phyloP scores from a whole-genome alignment of 1,140 invertebrate genomes.

The Aphis gossypii region DNA sequence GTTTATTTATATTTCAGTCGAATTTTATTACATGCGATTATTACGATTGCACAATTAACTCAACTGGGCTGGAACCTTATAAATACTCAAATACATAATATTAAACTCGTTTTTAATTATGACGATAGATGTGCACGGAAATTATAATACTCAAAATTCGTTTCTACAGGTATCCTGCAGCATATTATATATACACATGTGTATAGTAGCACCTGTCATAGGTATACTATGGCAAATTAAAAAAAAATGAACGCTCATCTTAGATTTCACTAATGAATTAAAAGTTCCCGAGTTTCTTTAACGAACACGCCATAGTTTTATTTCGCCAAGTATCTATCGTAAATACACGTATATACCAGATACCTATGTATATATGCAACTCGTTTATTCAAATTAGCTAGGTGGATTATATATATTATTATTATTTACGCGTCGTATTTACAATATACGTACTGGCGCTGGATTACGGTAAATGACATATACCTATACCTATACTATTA shows the following conservation, averaged over 20 bases:
- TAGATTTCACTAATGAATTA: conserved; percentile 28
- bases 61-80: too few relatives aligned
- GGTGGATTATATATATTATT: not conserved
- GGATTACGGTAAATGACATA: not conserved
- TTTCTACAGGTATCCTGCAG: not conserved
- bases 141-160: not conserved
- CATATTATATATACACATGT: not conserved
- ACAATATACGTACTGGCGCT: not conserved
- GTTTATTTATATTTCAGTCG: not conserved
- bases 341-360: not conserved
- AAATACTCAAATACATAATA: too few relatives aligned
- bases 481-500: not conserved
- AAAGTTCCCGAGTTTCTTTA: not conserved
- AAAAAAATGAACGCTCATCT: not conserved
- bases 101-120: conserved; percentile 36
- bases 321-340: not conserved
- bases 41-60: conserved; percentile 9
- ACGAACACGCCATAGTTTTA: not conserved
- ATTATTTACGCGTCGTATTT: not conserved
- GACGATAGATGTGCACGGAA: not conserved
- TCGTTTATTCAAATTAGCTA: conserved; percentile 14
- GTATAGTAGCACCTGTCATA: not conserved
- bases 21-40: too few relatives aligned
- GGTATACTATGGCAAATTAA: not conserved
- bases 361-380: not conserved